A percentile compares a stretch with the other conserved stretches of the same genome.
Conservation (phyloP, 2,797 vertebrate genomes). For the Thaleichthys pacificus region DNA sequence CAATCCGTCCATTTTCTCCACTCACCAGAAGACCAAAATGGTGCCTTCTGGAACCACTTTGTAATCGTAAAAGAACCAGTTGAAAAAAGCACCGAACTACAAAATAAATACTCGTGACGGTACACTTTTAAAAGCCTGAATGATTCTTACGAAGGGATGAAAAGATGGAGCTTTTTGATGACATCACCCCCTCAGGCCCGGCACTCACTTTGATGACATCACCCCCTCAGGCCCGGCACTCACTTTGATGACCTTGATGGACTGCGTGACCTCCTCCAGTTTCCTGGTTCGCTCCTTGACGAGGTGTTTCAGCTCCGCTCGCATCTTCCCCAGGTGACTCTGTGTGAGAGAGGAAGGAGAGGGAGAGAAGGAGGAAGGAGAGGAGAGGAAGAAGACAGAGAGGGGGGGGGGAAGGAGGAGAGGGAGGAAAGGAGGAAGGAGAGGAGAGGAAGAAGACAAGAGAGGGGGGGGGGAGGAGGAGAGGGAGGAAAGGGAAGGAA, state of each 20-base stretch:
- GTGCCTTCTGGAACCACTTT: no score
- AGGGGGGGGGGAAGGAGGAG: background rate
- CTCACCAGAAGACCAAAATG: no score
- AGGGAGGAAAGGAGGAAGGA: background rate
- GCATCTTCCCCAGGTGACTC: constrained; percentile 69
- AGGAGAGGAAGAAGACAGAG: background rate
- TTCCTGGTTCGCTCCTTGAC: constrained; percentile 80
- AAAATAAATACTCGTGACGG: no score
- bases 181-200: no score
- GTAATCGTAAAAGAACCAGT: no score
- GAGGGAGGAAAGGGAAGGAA: background rate
- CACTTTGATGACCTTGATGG: constrained; percentile 79
- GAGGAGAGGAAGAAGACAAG: background rate
- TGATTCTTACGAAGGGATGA: no score
- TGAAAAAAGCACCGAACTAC: no score
- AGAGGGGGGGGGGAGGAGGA: background rate
- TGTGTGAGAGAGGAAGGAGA: constrained; percentile 34
- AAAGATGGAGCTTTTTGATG: background rate
- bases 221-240: constrained; percentile 27
- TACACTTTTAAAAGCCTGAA: no score
- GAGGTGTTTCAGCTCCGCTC: constrained; percentile 73
- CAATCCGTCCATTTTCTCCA: no score
- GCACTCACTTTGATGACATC: no score
- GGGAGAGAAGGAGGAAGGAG: no score
- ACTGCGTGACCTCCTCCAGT: constrained; percentile 79